These are phyloP conservation scores for Hydrotaea cyrtoneurina DNA, from an alignment of 2,888 invertebrate species.

Conservation along the genomic window DNA sequence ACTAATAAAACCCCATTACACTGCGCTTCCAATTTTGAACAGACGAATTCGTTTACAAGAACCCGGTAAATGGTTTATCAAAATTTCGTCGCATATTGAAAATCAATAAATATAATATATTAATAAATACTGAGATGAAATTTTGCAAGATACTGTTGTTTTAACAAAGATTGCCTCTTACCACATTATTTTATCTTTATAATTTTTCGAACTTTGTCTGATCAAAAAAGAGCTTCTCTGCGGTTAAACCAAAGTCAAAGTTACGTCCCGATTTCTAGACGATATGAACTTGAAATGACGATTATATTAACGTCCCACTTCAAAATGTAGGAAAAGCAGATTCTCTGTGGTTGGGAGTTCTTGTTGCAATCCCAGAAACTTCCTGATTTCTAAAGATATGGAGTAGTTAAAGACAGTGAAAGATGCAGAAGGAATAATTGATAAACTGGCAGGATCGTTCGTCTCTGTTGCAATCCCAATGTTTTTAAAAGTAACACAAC, in stretches of 20 bases:
- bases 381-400: neutral
- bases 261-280: neutral
- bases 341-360: neutral
- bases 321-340: neutral
- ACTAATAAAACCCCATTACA: too few species aligned
- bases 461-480: neutral
- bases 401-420: neutral
- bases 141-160: neutral
- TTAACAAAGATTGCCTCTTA: neutral
- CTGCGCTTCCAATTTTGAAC: too few species aligned
- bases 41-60: too few species aligned
- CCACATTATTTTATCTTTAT: neutral
- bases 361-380: neutral
- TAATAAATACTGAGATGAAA: neutral
- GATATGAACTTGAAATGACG: neutral
- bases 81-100: neutral
- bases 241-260: neutral
- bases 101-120: too few species aligned
- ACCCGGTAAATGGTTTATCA: too few species aligned
- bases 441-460: too few species aligned
- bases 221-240: neutral
- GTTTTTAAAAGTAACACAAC: neutral
- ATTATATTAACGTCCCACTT: neutral
- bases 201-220: neutral
- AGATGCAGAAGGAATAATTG: neutral